A percentile compares a stretch with the other conserved stretches of the same genome.
These are phyloP conservation scores for Leptinotarsa haldemani DNA, from an alignment of 2,888 invertebrate species.

Conservation along the genomic window DNA sequence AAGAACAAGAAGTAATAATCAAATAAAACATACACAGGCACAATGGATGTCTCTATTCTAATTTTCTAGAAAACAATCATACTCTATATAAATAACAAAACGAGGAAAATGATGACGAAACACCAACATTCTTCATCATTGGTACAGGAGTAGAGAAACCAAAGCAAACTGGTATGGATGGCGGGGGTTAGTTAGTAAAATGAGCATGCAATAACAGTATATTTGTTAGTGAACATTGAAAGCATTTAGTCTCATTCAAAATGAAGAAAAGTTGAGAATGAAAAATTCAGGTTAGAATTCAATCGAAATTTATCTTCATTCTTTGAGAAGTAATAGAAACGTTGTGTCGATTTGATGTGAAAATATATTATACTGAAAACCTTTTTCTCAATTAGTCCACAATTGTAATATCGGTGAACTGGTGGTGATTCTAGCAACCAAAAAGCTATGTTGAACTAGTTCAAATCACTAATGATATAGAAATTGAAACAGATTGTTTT, in stretches of 20 bases:
- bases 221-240: slow-evolving; percentile 3
- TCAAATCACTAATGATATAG: too few species aligned
- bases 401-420: too few species aligned
- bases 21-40: slow-evolving; percentile 57
- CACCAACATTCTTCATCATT: slow-evolving; percentile 62
- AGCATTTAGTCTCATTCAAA: not conserved
- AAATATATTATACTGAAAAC: too few species aligned
- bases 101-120: slow-evolving; percentile 57
- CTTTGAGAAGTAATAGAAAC: too few species aligned
- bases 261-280: not conserved
- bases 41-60: slow-evolving; percentile 49
- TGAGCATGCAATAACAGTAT: slow-evolving; percentile 35
- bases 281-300: not conserved
- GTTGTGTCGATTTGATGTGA: too few species aligned
- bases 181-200: slow-evolving; percentile 28
- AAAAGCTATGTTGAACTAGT: too few species aligned
- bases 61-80: slow-evolving; percentile 48
- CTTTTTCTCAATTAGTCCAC: too few species aligned
- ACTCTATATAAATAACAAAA: slow-evolving; percentile 37
- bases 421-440: too few species aligned
- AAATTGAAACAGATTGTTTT: too few species aligned
- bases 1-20: slow-evolving; percentile 20
- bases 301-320: not conserved
- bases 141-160: slow-evolving; percentile 34
- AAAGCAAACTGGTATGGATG: slow-evolving; percentile 31